phyloP scores from a whole-genome alignment of 2,113 vertebrate species.

The Chaetodon auriga region DNA sequence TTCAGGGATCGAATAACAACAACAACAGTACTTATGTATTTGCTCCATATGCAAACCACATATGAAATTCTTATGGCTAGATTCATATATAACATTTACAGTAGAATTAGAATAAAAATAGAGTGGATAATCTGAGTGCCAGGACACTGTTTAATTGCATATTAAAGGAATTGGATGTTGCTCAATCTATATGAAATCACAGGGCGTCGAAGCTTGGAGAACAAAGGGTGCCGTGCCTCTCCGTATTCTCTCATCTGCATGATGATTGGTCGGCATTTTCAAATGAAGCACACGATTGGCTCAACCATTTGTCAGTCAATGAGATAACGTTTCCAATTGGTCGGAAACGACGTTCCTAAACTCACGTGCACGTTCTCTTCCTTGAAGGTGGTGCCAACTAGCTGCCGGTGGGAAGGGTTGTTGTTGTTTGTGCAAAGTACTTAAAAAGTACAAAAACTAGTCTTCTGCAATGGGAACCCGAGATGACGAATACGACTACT shows the following conservation, averaged over 20 bases:
- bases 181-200: not conserved
- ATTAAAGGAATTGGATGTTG: not conserved
- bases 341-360: not conserved
- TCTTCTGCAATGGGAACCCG: conserved; percentile 80
- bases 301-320: conserved; percentile 1
- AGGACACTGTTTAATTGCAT: not conserved
- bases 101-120: not conserved
- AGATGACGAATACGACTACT: conserved; percentile 87
- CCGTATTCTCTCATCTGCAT: not conserved
- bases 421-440: conserved; percentile 50
- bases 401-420: conserved; percentile 32
- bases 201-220: conserved; percentile 37
- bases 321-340: conserved; percentile 53
- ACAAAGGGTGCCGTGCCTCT: conserved; percentile 32
- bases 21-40: not conserved
- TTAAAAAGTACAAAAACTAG: conserved; percentile 46
- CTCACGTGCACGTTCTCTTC: conserved; percentile 61
- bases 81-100: not conserved
- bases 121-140: not conserved
- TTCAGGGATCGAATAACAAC: not conserved
- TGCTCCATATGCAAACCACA: not conserved
- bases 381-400: conserved; percentile 49
- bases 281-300: conserved; percentile 37
- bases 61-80: not conserved
- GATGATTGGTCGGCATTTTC: conserved; percentile 33